Conservation (phyloP, 2,113 vertebrate species). For the Rana temporaria region DNA sequence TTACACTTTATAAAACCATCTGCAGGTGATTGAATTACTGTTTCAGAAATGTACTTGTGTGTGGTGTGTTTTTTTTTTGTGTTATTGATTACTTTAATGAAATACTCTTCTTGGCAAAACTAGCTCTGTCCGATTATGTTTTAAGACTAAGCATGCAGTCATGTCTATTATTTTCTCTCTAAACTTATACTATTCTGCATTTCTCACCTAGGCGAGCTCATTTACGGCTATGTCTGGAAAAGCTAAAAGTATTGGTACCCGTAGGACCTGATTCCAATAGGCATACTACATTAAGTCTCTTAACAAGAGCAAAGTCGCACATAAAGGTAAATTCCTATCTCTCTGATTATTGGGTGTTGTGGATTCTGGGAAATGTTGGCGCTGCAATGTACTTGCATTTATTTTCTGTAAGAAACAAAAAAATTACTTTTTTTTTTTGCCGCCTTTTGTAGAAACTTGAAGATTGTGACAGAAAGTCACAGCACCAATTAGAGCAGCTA, state of each 20-base stretch:
- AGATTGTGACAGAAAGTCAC: constrained; percentile 85
- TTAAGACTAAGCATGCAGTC: no score
- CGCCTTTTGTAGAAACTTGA: constrained; percentile 81
- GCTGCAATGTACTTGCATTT: background rate
- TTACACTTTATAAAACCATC: no score
- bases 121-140: no score
- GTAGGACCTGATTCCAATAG: constrained; percentile 84
- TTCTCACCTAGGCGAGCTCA: constrained; percentile 83
- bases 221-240: constrained; percentile 90
- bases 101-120: no score
- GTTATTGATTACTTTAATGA: no score
- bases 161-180: no score
- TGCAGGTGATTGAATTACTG: no score
- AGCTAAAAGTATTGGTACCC: constrained; percentile 90
- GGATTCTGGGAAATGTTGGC: background rate
- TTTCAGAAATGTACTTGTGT: no score
- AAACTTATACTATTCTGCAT: background rate
- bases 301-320: constrained; percentile 90
- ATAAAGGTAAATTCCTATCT: constrained; percentile 80
- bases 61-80: no score
- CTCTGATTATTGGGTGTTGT: background rate
- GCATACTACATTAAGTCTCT: constrained; percentile 92
- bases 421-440: no score
- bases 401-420: background rate
- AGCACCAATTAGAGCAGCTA: constrained; percentile 91